phyloP scores from a whole-genome alignment of 2,113 vertebrate species.

The Rostratula benghalensis region DNA sequence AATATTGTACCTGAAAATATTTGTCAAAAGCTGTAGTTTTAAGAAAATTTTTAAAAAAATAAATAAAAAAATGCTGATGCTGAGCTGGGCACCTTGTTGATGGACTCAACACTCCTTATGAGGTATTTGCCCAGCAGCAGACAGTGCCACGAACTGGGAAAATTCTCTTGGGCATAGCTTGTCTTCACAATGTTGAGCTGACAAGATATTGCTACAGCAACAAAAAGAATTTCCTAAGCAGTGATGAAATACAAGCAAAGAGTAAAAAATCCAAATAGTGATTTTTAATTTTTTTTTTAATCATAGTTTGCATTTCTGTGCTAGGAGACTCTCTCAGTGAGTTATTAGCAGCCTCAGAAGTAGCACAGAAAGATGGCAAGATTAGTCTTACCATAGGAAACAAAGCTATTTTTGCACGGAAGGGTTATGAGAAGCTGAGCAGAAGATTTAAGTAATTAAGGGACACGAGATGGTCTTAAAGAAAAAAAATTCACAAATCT shows the following conservation, averaged over 20 bases:
- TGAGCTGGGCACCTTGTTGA: rapidly evolving
- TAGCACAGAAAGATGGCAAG: not conserved
- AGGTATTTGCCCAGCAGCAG: not conserved
- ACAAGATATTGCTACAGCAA: rapidly evolving
- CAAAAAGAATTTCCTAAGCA: not conserved
- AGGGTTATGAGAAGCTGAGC: not conserved
- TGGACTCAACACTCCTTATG: not conserved
- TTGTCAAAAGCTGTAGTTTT: not conserved
- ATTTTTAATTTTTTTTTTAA: not conserved
- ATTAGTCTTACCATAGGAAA: not conserved
- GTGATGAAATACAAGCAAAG: not conserved
- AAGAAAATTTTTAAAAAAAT: too few relatives aligned
- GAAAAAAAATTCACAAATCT: not conserved
- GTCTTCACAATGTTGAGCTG: not conserved
- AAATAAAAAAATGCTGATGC: not conserved
- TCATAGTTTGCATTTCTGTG: not conserved
- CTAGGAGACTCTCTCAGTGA: not conserved
- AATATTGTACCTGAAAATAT: not conserved
- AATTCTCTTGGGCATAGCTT: not conserved
- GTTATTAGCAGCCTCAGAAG: not conserved
- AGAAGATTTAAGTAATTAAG: not conserved
- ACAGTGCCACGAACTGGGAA: not conserved
- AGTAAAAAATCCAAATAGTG: not conserved
- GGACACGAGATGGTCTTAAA: not conserved
- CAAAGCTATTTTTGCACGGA: not conserved